Evolutionary conservation across 37 sponge, comb jelly and placozoan species (phyloP), one percentile per base, ranked within the genome.

Genomic region (Geodia barretti): DNA sequence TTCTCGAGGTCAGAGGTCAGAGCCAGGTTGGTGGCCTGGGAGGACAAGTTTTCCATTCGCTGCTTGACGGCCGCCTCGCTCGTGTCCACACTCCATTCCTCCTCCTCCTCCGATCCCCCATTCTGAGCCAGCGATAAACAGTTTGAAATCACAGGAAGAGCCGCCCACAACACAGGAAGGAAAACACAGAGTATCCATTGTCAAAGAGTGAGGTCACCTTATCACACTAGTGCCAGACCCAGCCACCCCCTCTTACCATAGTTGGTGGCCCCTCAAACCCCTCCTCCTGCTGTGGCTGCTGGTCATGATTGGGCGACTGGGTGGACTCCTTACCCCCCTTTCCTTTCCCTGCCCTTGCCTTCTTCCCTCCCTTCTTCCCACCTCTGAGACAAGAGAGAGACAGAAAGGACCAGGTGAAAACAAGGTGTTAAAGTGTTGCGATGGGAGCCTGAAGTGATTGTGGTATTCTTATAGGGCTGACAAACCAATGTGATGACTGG

Each of bases 41-140:
- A 68, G 23, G 91, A 73, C 25, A 96, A 78, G 40, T 79, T 65
- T 37, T 87, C 83, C 70, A 82, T 87, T 23, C 96, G 78, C 28
- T 78, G 79, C 78, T 90, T 90, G 61, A 98, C 87, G 36, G 96
- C 92, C 36, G 77, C 88, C 60, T 93, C 89, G 24, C 89, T 89
- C 17, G 89, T 91, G 67, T 98, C 98, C 34, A 77, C 96, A 63
- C 87, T 84, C 98, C 98, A 98, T 8, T 93, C 92, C 8, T 95
- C 95, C 25, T 87, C 88, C 62, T 87, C 93, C 39, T 33, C 78
- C 28, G 83, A 81, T 29, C 71, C 78, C n/a, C 36, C 66, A n/a
- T n/a, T n/a, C n/a, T n/a, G n/a, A n/a, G n/a, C n/a, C n/a, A n/a
- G n/a, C n/a, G n/a, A n/a, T n/a, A n/a, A n/a, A n/a, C n/a, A n/a